Conservation (phyloP, 2,888 invertebrate genomes). For the Orthonevra nobilis region DNA sequence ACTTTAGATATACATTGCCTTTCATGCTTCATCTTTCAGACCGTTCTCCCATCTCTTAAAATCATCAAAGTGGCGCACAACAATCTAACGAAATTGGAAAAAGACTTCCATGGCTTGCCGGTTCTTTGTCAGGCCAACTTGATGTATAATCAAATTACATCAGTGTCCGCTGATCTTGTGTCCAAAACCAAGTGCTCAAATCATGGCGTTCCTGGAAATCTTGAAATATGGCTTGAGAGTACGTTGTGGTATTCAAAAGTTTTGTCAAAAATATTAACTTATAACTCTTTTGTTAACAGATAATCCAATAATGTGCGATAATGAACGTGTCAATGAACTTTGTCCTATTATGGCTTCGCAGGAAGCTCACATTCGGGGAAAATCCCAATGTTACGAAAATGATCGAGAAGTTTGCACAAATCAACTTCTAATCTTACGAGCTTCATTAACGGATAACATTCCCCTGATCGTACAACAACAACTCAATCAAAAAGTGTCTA, state of each 20-base stretch:
- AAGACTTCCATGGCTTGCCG: constrained; percentile 91
- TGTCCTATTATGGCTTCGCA: constrained; percentile 86
- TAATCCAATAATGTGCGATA: constrained; percentile 90
- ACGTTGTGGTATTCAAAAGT: constrained; percentile 75
- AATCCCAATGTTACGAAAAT: constrained; percentile 82
- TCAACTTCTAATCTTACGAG: constrained; percentile 75
- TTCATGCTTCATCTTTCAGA: constrained; percentile 81
- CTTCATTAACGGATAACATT: constrained; percentile 71
- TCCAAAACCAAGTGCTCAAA: constrained; percentile 90
- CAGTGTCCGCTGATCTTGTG: constrained; percentile 87
- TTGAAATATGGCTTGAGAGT: constrained; percentile 91
- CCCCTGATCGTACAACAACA: constrained; percentile 75
- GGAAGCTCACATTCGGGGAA: constrained; percentile 87
- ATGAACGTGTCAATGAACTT: constrained; percentile 84
- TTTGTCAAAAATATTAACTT: too few species aligned
- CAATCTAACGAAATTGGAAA: constrained; percentile 86
- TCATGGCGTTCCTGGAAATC: constrained; percentile 85
- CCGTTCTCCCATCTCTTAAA: constrained; percentile 88
- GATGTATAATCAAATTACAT: constrained; percentile 87
- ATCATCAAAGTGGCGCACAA: constrained; percentile 89
- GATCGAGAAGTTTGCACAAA: constrained; percentile 79
- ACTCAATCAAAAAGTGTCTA: constrained; percentile 72
- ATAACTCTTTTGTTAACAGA: constrained; percentile 83
- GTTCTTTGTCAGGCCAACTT: constrained; percentile 90
- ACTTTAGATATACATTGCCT: too few species aligned